These are phyloP conservation scores for Ostrea edulis DNA, from an alignment of 1,140 invertebrate genomes.

Conservation along the genomic window DNA sequence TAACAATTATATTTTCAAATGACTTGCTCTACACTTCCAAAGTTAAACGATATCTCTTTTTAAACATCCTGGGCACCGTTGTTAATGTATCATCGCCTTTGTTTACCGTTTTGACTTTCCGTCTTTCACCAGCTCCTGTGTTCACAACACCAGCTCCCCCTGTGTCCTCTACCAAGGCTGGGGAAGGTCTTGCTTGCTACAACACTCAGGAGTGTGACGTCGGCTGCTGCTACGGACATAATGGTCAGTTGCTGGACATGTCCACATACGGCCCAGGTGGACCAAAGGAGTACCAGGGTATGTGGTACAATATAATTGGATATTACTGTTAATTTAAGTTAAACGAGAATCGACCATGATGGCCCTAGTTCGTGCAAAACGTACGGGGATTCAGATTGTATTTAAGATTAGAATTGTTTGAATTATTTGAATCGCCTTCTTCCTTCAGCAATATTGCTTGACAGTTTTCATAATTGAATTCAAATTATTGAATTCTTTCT, in stretches of 20 bases:
- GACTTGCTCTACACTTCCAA: too few relatives aligned
- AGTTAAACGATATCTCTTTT: background rate
- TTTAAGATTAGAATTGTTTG: too few relatives aligned
- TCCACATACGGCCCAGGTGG: conserved; percentile 45
- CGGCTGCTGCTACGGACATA: conserved; percentile 46
- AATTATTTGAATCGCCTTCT: too few relatives aligned
- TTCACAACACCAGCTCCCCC: background rate
- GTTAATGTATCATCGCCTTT: too few relatives aligned
- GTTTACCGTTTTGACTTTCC: background rate
- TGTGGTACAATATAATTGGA: background rate
- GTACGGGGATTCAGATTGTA: too few relatives aligned
- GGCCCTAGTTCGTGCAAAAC: too few relatives aligned
- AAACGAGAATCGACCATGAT: too few relatives aligned
- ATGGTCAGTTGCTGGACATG: conserved; percentile 45
- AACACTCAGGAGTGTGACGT: conserved; percentile 48
- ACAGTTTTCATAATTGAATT: too few relatives aligned
- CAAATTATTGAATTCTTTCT: too few relatives aligned
- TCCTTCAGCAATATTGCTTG: too few relatives aligned
- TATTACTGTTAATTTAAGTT: too few relatives aligned
- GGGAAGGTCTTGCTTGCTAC: conserved; percentile 38
- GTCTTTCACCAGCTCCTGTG: background rate
- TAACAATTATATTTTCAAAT: too few relatives aligned
- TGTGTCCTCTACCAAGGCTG: conserved; percentile 30
- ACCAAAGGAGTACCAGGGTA: conserved; percentile 29
- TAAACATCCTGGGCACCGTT: background rate